phyloP scores from a whole-genome alignment of 2,888 invertebrate genomes.

The Pantelozetes paolii region DNA sequence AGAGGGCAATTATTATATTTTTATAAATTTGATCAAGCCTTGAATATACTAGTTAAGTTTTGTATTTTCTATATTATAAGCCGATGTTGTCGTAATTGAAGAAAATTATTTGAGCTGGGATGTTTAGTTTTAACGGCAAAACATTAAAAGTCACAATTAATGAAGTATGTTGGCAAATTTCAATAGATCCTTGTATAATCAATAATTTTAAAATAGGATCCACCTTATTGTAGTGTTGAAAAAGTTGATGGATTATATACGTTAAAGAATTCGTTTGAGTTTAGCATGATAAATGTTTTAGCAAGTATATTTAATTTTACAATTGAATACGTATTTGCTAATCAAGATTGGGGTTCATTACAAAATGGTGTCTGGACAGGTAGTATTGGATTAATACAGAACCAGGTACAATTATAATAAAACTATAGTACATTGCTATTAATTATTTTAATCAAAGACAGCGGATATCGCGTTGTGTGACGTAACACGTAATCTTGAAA shows the following conservation, averaged over 20 bases:
- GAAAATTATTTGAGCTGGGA: too few species aligned
- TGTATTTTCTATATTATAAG: too few species aligned
- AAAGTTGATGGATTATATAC: neutral
- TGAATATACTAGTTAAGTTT: too few species aligned
- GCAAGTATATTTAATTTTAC: constrained; percentile 1
- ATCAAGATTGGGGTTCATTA: constrained; percentile 10
- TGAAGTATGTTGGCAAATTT: too few species aligned
- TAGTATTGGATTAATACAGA: neutral
- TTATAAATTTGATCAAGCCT: too few species aligned
- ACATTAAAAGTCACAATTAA: too few species aligned
- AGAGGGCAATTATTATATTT: too few species aligned
- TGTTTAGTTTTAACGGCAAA: too few species aligned
- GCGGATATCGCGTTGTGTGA: constrained; percentile 35
- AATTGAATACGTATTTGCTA: neutral
- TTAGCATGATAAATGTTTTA: neutral
- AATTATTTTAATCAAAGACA: neutral
- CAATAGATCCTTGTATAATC: too few species aligned
- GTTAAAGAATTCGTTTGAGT: neutral
- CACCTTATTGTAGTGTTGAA: neutral
- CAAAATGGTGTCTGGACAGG: constrained; percentile 5
- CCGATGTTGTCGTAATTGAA: too few species aligned
- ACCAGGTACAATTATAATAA: constrained; percentile 5
- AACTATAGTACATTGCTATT: neutral
- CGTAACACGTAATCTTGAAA: neutral
- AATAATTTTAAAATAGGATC: too few species aligned